These are phyloP conservation scores for Macropodus opercularis DNA, from an alignment of 2,797 vertebrate species.

Conservation along the genomic window DNA sequence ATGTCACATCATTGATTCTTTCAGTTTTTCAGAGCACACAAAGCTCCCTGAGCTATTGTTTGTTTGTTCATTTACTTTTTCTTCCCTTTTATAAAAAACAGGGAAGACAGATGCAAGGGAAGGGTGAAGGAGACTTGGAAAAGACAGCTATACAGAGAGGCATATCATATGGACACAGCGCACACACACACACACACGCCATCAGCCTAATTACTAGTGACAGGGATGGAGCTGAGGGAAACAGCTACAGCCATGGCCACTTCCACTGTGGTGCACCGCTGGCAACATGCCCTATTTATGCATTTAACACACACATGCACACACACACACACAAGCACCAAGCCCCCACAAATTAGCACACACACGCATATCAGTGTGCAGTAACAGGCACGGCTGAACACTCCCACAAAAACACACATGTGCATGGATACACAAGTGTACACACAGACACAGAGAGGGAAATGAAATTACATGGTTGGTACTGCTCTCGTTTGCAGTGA, in stretches of 20 bases:
- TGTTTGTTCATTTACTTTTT: slow-evolving; percentile 37
- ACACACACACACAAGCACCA: slow-evolving; percentile 17
- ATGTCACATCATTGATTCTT: slow-evolving; percentile 59
- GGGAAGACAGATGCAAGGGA: slow-evolving; percentile 2
- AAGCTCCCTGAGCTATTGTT: slow-evolving; percentile 48
- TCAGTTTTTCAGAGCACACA: slow-evolving; percentile 41
- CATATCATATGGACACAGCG: slow-evolving; percentile 40
- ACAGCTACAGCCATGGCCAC: slow-evolving; percentile 60
- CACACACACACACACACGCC: slow-evolving; percentile 41
- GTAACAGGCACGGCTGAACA: slow-evolving; percentile 4
- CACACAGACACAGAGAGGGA: slow-evolving; percentile 9
- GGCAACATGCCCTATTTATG: slow-evolving; percentile 67
- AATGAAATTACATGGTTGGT: slow-evolving; percentile 56
- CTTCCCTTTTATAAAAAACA: slow-evolving; percentile 8
- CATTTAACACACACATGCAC: slow-evolving; percentile 49
- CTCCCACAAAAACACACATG: background rate
- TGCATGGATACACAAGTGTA: slow-evolving; percentile 7
- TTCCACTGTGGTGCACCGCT: slow-evolving; percentile 68
- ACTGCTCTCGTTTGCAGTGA: slow-evolving; percentile 53
- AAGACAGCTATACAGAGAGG: slow-evolving; percentile 34
- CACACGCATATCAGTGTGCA: background rate
- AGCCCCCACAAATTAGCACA: slow-evolving; percentile 22
- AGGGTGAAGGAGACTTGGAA: slow-evolving; percentile 40
- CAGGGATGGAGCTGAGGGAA: slow-evolving; percentile 65
- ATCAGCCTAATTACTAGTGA: slow-evolving; percentile 77